Evolutionary conservation across 2,113 vertebrate genomes (phyloP), one percentile per base, ranked within the genome.

Genomic region (Tauraco erythrolophus): DNA sequence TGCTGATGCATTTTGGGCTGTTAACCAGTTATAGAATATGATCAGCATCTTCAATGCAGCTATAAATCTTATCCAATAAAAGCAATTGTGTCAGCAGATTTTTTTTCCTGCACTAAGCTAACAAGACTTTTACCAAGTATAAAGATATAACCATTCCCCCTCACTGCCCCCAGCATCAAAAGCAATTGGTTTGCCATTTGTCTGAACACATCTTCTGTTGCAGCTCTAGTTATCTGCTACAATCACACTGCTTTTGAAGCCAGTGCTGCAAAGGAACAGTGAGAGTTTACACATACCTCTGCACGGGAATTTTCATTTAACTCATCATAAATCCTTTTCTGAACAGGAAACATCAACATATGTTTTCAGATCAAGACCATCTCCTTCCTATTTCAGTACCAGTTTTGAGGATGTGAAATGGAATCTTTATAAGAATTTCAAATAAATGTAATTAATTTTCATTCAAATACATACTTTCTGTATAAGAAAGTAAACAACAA

Each of bases 41-140:
- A 96, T 85, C 95, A 95, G 85, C 85, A 95, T 96, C 95, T 93
- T 94, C 90, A 93, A 76, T 50, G 57, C 65, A 81, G 71, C 91
- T 82, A 97, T 91, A 95, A 95, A 97, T 96, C 92, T 96, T 93
- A 92, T n/a, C 46, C 50, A 69, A n/a, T 56, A 72, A 84, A 93
- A 91, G 48, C 64, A 91, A 68, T 50, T 64, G 80, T 76, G 48
- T 97, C 96, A 97, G 97, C 85, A 97, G 60, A 51, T 89, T 84
- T 97, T 89, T 87, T 75, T 58, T 56, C 92, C 71, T 71, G 24
- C 5, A 5, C 79, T 92, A 93, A 94, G 48, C 60, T 97, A 96
- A 86, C 53, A 93, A 84, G 62, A 76, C 69, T 76, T 87, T 95
- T 91, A 60, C 65, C 50, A 87, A 92, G 41, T 60, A 85, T 79